Percentiles rank a stretch among this genome's conserved stretches.
phyloP scores from a whole-genome alignment of 2,113 vertebrate genomes.

The Osmerus eperlanus region DNA sequence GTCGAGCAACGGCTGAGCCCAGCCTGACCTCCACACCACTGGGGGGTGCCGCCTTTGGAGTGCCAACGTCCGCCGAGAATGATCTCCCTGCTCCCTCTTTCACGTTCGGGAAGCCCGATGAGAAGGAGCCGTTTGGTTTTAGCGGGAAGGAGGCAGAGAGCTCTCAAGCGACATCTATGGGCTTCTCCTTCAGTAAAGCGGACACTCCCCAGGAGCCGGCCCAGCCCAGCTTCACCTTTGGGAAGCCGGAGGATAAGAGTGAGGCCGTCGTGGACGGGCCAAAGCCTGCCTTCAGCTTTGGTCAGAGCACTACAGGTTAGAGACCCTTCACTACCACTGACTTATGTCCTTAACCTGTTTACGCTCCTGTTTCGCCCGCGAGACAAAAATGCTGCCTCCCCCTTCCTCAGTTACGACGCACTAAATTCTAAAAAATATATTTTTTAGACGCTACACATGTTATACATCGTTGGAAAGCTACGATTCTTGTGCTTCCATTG shows the following conservation, averaged over 20 bases:
- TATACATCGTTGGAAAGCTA: too few species aligned
- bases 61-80: slow-evolving; percentile 56
- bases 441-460: too few species aligned
- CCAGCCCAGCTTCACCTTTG: slow-evolving; percentile 69
- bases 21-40: slow-evolving; percentile 51
- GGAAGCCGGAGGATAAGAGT: slow-evolving; percentile 78
- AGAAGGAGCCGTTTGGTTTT: slow-evolving; percentile 76
- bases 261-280: slow-evolving; percentile 66
- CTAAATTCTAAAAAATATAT: too few species aligned
- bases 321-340: neutral
- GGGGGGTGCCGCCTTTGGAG: slow-evolving; percentile 47
- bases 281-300: slow-evolving; percentile 81
- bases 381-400: too few species aligned
- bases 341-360: neutral
- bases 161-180: slow-evolving; percentile 33
- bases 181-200: slow-evolving; percentile 81
- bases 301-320: slow-evolving; percentile 69
- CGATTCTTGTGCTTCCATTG: too few species aligned
- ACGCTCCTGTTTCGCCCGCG: too few species aligned
- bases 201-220: slow-evolving; percentile 80
- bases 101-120: slow-evolving; percentile 82
- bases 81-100: slow-evolving; percentile 65
- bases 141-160: slow-evolving; percentile 75
- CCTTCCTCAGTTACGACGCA: too few species aligned
- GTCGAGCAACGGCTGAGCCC: slow-evolving; percentile 67